Base-by-base conservation (phyloP, 2,797 vertebrate species). In the Pseudochirops cupreus region DNA sequence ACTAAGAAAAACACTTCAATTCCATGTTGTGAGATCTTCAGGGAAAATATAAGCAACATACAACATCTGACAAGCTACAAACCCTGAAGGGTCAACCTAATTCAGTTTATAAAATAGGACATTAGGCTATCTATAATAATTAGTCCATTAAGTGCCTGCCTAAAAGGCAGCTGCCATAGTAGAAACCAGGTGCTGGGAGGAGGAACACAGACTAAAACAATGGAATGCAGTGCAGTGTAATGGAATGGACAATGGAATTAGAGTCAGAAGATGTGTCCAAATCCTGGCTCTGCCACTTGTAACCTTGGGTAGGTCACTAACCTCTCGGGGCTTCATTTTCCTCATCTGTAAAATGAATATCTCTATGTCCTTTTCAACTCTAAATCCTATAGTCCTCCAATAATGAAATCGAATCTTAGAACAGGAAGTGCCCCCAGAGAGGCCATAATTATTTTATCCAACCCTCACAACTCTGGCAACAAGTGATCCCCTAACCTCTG, bases 41-140 rank as follows among this genome's bases (percentile, higher is more conserved):
- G 58, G n/a, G 57, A 95, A 29, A 90, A 33, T 39, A 67, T 91
- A 96, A 46, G 92, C 57, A 90, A 29, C 50, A 94, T 58, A 90
- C 53, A 90, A 24, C 39, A 94, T 67, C 53, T 0, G 67, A 21
- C 26, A 92, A 91, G 91, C 67, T 5, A 52, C n/a, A 82, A 21
- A 93, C 12, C 53, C 14, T 62, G 0, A 33, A 59, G 90, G 90
- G 56, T 90, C 4, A 53, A 5, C n/a, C 58, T 0, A 53, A 4
- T n/a, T 92, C 39, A 82, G 9, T 82, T 39, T 82, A 46, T 82
- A 82, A 82, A 46, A 82, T 82, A 46, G 3, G 74, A 67, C 62
- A n/a, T 67, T 67, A 67, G 13, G 74, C 39, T 82, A 46, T 46
- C 39, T 18, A 46, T 82, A 82, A 39, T 39, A 74, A 82, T 24